These are phyloP conservation scores for Tachycineta bicolor DNA, from an alignment of 2,113 vertebrate species.

Conservation along the genomic window DNA sequence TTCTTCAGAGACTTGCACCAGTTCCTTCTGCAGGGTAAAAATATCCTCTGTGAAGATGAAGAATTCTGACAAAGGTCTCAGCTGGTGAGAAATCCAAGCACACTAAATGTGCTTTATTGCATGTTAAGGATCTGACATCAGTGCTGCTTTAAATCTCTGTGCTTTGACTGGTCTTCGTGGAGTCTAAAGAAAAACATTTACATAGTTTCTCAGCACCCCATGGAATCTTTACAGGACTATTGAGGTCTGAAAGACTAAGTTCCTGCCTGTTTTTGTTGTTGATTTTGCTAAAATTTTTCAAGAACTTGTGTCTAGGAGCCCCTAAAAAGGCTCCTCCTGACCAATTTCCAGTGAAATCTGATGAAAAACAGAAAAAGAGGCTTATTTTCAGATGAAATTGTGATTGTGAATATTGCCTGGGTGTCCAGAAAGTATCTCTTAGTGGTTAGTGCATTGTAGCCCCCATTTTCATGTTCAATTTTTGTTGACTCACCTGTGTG, in stretches of 20 bases:
- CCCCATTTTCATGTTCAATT: not conserved
- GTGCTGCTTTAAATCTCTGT: not conserved
- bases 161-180: not conserved
- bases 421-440: not conserved
- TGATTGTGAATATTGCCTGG: not conserved
- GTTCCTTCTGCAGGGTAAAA: not conserved
- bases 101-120: not conserved
- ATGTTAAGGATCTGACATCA: not conserved
- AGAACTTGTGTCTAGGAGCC: not conserved
- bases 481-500: not conserved
- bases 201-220: not conserved
- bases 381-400: not conserved
- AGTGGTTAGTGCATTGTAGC: not conserved
- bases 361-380: not conserved
- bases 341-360: not conserved
- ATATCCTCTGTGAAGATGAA: not conserved
- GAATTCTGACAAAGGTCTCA: not conserved
- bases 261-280: not conserved
- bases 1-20: not conserved
- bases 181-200: not conserved
- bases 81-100: not conserved
- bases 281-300: not conserved
- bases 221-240: not conserved
- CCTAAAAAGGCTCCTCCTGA: not conserved
- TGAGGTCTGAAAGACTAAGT: not conserved